Base-by-base conservation (phyloP, 2,797 vertebrate genomes). In the Rachycentron canadum region DNA sequence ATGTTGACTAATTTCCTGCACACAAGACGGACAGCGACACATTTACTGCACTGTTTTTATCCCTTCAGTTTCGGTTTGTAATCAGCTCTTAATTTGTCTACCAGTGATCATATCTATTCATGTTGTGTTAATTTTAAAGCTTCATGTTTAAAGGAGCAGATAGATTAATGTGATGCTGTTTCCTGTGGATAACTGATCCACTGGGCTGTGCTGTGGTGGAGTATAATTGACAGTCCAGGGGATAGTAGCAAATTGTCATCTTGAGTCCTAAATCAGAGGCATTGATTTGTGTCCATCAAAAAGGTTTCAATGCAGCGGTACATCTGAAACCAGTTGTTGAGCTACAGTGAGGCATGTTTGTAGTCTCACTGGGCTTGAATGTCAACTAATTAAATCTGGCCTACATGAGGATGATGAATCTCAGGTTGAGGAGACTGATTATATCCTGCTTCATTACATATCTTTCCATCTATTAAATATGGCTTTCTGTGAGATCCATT, bases 241-340 rank as follows among this genome's bases (percentile, higher is more conserved):
- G 78, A 85, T 69, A 25, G 4, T 41, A 50, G 25, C 52, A 69
- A 78, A 84, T 81, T 71, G 72, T 87, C 83, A 66, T 71, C 71
- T 69, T 30, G 53, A 77, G 59, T 69, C 84, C 58, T 60, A 70
- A 84, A 72, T 85, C 68, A 13, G 58, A 65, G 63, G 72, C 84
- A 88, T 78, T 76, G 89, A 91, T 88, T 84, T 79, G 86, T 83
- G 81, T 77, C 84, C 78, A 63, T 89, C 82, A 64, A 50, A n/a
- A 75, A 71, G 65, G 79, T 78, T 89, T 77, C 83, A 87, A 69
- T 79, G 89, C 41, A 58, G 64, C 19, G 68, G 53, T 41, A 72
- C 14, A 14, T 56, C 60, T 73, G 32, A 79, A 74, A 69, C 25
- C 73, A 83, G 78, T 77, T 83, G 68, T 56, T 70, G 43, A 86